These are phyloP conservation scores for Passer montanus DNA, from an alignment of 2,113 vertebrate genomes.

Conservation along the genomic window DNA sequence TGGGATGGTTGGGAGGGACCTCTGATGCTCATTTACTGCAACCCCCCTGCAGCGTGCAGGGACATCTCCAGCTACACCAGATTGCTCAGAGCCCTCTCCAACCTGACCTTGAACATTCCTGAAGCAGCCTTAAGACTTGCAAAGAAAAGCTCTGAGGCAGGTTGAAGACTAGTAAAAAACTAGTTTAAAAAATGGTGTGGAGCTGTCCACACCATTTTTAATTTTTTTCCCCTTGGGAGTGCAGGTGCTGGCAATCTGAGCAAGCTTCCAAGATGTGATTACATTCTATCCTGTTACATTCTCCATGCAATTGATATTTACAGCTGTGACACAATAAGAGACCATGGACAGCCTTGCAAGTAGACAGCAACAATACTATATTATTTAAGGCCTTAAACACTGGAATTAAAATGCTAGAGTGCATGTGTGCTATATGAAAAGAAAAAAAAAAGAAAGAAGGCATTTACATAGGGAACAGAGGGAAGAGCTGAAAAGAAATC, in stretches of 20 bases:
- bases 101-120: not conserved
- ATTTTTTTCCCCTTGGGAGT: not conserved
- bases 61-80: not conserved
- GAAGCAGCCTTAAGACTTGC: not conserved
- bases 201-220: not conserved
- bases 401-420: not conserved
- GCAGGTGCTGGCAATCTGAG: not conserved
- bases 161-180: not conserved
- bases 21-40: not conserved
- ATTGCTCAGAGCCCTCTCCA: not conserved
- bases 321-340: not conserved
- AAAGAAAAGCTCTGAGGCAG: not conserved
- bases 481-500: not conserved
- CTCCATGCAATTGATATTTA: constrained; percentile 7
- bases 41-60: not conserved
- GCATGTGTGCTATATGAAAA: not conserved
- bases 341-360: not conserved
- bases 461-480: not conserved
- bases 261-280: not conserved
- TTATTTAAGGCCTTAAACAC: not conserved
- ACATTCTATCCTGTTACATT: not conserved
- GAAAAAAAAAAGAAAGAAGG: too few species aligned
- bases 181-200: too few species aligned
- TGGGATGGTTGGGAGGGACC: not conserved
- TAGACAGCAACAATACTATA: not conserved